Conservation (phyloP, 1,140 invertebrate genomes). For the Drosophila biarmipes region DNA sequence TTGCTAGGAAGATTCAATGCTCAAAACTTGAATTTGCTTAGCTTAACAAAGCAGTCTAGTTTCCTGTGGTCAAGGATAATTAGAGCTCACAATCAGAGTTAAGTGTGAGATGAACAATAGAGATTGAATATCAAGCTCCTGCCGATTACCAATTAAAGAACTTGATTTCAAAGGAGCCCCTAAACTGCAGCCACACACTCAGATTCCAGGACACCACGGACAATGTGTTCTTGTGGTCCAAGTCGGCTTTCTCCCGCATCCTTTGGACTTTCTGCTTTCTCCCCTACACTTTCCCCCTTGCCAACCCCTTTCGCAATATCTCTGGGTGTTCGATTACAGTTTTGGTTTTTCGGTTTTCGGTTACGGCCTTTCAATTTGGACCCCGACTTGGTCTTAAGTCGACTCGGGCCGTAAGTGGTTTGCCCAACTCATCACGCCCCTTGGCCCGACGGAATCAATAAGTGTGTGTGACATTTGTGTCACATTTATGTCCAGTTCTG, state of each 20-base stretch:
- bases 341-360: slow-evolving; percentile 51
- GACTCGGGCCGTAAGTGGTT: slow-evolving; percentile 8
- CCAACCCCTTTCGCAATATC: not conserved
- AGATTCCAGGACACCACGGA: slow-evolving; percentile 18
- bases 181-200: slow-evolving; percentile 1
- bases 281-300: not conserved
- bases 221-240: slow-evolving; percentile 24
- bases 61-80: not conserved
- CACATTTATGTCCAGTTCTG: slow-evolving; percentile 75
- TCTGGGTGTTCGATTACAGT: slow-evolving; percentile 45
- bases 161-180: not conserved
- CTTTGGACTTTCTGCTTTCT: not conserved
- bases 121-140: no score
- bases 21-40: not conserved
- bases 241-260: not conserved
- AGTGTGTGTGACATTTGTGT: slow-evolving; percentile 74
- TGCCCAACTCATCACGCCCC: not conserved
- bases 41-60: not conserved
- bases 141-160: not conserved
- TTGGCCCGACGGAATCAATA: slow-evolving; percentile 59
- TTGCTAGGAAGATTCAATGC: no score
- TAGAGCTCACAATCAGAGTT: not conserved
- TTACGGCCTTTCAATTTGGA: slow-evolving; percentile 54
- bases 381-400: slow-evolving; percentile 30
- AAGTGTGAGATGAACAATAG: not conserved